Evolutionary conservation across 2,797 vertebrate genomes (phyloP), one percentile per base, ranked within the genome.

Genomic region (Paguma larvata): DNA sequence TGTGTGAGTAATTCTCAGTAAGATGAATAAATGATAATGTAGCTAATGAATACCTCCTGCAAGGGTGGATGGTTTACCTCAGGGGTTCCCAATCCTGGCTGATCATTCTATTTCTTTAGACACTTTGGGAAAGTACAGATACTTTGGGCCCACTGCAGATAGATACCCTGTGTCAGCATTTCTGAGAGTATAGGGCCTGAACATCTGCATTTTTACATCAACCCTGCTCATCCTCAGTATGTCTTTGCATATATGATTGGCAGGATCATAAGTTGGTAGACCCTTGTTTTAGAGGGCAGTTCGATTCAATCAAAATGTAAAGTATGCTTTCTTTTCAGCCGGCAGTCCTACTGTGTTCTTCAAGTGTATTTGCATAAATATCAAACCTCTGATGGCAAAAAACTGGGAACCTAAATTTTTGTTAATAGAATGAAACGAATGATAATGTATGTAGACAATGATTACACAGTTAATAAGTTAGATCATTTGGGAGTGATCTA

Each of bases 1-100:
- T 85, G 27, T 97, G 96, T 75, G 91, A 98, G 56, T 91, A 94
- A 97, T 94, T 96, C 94, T 87, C 70, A 62, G 30, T 30, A 94
- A 96, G 70, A 89, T 85, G 93, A 96, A 88, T 95, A 96, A 96
- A 89, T 94, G 93, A 85, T 97, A 86, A 91, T 0, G 6, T 30
- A 94, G 94, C 80, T 97, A 97, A 97, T 97, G 86, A 87, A 63
- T 97, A 93, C 97, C 91, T 95, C 62, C 95, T 97, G 97, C 44
- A 62, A 53, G 21, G n/a, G 44, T 72, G 38, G 44, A 75, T 70
- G 90, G 34, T 67, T 75, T 94, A 78, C 62, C 32, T 96, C 83
- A 87, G 72, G 77, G 5, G 1, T 68, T 92, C 48, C 77, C 53
- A 92, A n/a, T 96, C 88, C 63, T 85, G 78, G 59, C 65, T 73